Evolutionary conservation across 1,140 invertebrate species (phyloP), one percentile per base, ranked within the genome.

Genomic region (Harpegnathos saltator): DNA sequence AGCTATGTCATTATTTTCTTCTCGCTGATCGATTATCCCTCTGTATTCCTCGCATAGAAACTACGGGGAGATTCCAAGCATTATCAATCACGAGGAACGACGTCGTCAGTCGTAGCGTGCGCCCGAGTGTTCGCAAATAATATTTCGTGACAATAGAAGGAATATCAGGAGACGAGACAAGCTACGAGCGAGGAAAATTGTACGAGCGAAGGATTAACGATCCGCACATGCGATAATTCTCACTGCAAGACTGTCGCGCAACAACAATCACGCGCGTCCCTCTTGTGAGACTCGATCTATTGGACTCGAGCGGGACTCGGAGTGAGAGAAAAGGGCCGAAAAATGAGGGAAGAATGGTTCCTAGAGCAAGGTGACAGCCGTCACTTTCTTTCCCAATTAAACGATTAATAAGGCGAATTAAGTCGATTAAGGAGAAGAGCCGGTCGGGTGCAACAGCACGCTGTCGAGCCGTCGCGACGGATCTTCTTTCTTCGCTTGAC

Each of bases 301-400:
- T 33, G 26, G 3, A 44, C 3, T n/a, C n/a, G n/a, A 56, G 24
- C 15, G 38, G 38, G 38, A 44, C 2, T n/a, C n/a, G n/a, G n/a
- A n/a, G n/a, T n/a, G n/a, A n/a, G n/a, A n/a, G 44, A 50, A 19
- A 48, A 29, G 17, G 38, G 0, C 17, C 22, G 22, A 26, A 24
- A 14, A 12, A 12, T 29, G 58, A 75, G 17, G 50, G 22, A 24
- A 68, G 17, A 71, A 71, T 71, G 68, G 15, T 71, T 71, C 26
- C 26, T 71, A 54, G 66, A 81, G 85, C 66, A 82, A 90, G 87
- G 84, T 88, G 84, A 87, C 85, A 65, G 38, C 68, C 84, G 71
- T 17, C 87, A 90, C 90, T 92, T 92, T 92, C 90, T 91, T 92
- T 89, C 58, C 73, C 89, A 91, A 92, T 92, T 91, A 91, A 83